Conservation (phyloP, 2,113 vertebrate genomes). For the Sigmodon hispidus region DNA sequence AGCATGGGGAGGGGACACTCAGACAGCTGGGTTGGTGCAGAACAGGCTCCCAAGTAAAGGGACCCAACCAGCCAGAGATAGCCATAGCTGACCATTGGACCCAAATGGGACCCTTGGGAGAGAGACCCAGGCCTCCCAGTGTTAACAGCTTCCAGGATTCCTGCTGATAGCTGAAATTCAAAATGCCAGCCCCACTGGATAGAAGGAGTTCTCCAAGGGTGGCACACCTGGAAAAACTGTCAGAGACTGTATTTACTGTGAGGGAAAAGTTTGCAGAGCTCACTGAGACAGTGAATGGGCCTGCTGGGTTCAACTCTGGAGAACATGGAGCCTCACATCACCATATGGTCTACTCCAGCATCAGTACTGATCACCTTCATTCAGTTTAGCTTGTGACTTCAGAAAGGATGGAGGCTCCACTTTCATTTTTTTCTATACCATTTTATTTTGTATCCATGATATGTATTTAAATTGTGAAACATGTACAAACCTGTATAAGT, state of each 20-base stretch:
- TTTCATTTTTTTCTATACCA: neutral
- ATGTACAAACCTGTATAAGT: neutral
- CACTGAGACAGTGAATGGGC: too few relatives aligned
- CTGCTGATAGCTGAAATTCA: neutral
- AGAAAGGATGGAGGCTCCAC: neutral
- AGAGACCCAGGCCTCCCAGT: neutral
- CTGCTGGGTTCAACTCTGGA: neutral
- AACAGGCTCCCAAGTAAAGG: neutral
- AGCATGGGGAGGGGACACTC: neutral
- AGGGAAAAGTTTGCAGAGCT: too few relatives aligned
- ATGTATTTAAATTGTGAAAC: neutral
- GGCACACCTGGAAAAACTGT: neutral
- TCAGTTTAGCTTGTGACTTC: neutral
- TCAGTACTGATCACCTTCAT: neutral
- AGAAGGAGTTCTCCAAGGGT: neutral
- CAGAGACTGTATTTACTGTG: neutral
- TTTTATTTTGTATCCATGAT: neutral
- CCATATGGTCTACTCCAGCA: neutral
- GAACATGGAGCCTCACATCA: neutral
- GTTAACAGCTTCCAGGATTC: neutral
- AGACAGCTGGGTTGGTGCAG: neutral
- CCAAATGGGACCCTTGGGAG: neutral
- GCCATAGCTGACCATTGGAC: neutral
- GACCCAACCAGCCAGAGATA: neutral
- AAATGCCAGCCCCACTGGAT: neutral